Evolutionary conservation across 1,140 invertebrate species (phyloP).

Genomic region (Lucilia sericata): DNA sequence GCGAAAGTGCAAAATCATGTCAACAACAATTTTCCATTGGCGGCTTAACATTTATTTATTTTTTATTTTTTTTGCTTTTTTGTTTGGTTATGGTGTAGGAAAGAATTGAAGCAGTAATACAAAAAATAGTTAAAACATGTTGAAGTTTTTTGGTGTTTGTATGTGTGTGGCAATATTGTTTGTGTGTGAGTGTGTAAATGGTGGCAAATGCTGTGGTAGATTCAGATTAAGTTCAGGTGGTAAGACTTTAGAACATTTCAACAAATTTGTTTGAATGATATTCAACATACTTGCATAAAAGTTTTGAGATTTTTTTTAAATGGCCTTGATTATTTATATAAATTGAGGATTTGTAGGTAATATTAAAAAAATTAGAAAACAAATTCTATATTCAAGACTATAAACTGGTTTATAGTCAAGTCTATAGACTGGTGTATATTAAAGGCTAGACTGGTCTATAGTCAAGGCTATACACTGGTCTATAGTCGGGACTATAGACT

Average conservation of each 20-base stretch:
- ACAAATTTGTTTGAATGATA: background rate
- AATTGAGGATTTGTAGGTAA: background rate
- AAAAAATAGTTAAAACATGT: slow-evolving; percentile 37
- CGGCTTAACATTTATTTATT: slow-evolving; percentile 43
- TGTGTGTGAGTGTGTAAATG: background rate
- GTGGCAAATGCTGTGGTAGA: background rate
- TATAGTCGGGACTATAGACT: too few relatives aligned
- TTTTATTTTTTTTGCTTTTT: background rate
- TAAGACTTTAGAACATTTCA: background rate
- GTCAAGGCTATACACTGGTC: too few relatives aligned
- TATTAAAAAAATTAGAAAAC: background rate
- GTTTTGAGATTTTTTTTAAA: background rate
- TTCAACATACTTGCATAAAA: background rate
- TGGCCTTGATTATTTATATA: background rate
- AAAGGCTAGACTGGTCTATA: too few relatives aligned
- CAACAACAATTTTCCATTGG: slow-evolving; percentile 68
- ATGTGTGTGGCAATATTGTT: background rate
- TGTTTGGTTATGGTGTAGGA: slow-evolving; percentile 1
- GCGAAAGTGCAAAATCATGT: slow-evolving; percentile 68
- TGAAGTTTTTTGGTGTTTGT: background rate
- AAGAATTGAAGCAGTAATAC: background rate
- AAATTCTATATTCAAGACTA: too few relatives aligned
- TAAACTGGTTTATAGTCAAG: too few relatives aligned
- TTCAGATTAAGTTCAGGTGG: background rate
- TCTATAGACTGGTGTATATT: too few relatives aligned